Percentiles rank a stretch among this genome's conserved stretches.
Evolutionary conservation across 1,140 invertebrate species (phyloP).

Genomic region (Latrodectus geometricus): DNA sequence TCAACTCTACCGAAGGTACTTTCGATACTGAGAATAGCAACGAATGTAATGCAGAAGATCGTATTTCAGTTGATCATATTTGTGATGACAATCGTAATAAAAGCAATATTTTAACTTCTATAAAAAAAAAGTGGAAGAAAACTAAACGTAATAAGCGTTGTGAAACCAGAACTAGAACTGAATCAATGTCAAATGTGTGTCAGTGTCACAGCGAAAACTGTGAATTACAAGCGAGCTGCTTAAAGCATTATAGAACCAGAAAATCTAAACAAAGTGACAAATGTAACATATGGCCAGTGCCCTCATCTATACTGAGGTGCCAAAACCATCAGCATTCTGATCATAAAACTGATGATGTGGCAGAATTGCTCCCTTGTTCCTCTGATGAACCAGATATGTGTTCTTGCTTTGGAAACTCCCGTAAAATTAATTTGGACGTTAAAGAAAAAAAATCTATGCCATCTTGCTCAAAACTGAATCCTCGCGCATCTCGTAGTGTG

Average conservation of each 20-base stretch:
- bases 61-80: neutral
- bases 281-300: conserved; percentile 30
- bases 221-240: conserved; percentile 25
- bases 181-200: conserved; percentile 34
- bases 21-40: neutral
- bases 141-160: conserved; percentile 42
- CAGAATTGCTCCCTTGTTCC: conserved; percentile 24
- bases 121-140: conserved; percentile 33
- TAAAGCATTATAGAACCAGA: conserved; percentile 29
- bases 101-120: conserved; percentile 28
- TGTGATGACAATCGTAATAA: conserved; percentile 5
- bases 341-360: conserved; percentile 51
- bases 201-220: conserved; percentile 48
- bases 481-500: conserved; percentile 32
- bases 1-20: conserved; percentile 1
- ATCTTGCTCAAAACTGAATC: conserved; percentile 26
- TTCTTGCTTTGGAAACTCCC: conserved; percentile 10
- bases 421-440: neutral
- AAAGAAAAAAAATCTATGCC: neutral
- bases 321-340: conserved; percentile 40
- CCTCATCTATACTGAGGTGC: conserved; percentile 39
- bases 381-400: conserved; percentile 8
- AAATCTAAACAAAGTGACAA: conserved; percentile 25
- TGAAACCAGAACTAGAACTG: conserved; percentile 19
- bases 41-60: neutral